A percentile compares a stretch with the other conserved stretches of the same genome.
phyloP scores from a whole-genome alignment of 92 coral and sea anemone species.

The Parazoanthus darwini region DNA sequence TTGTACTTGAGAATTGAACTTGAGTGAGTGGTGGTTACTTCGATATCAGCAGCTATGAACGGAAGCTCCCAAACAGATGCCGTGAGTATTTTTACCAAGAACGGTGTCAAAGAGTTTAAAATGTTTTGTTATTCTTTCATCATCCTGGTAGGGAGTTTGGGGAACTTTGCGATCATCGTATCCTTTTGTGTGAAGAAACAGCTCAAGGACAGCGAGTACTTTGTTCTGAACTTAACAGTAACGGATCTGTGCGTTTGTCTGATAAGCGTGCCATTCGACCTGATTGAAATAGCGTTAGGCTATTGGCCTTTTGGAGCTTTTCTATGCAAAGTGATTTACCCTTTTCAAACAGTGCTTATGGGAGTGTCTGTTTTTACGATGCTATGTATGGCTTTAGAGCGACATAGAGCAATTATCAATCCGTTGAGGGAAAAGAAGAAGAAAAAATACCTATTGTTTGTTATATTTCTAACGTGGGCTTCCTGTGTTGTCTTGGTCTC shows the following conservation, averaged over 20 bases:
- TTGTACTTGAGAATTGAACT: background rate
- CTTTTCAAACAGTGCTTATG: conserved; percentile 89
- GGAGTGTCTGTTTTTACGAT: conserved; percentile 88
- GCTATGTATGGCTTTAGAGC: conserved; percentile 92
- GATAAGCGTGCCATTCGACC: conserved; percentile 88
- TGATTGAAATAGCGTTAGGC: conserved; percentile 61
- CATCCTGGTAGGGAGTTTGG: conserved; percentile 70
- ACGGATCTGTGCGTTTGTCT: conserved; percentile 87
- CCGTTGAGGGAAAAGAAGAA: conserved; percentile 76
- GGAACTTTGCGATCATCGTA: conserved; percentile 70
- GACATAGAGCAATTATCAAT: conserved; percentile 81
- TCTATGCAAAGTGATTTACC: conserved; percentile 86
- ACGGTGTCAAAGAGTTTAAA: conserved; percentile 36
- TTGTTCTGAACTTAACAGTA: conserved; percentile 82
- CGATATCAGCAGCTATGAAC: conserved; percentile 1
- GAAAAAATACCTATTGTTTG: conserved; percentile 53
- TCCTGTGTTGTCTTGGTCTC: conserved; percentile 73
- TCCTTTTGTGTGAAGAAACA: conserved; percentile 59
- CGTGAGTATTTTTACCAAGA: conserved; percentile 4
- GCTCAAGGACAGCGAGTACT: conserved; percentile 81
- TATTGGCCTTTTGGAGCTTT: conserved; percentile 88
- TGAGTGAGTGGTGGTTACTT: background rate
- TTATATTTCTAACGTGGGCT: conserved; percentile 69
- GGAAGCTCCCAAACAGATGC: background rate
- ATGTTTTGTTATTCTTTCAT: conserved; percentile 59